phyloP scores from a whole-genome alignment of 2,888 invertebrate species.

The Salpingus planirostris region DNA sequence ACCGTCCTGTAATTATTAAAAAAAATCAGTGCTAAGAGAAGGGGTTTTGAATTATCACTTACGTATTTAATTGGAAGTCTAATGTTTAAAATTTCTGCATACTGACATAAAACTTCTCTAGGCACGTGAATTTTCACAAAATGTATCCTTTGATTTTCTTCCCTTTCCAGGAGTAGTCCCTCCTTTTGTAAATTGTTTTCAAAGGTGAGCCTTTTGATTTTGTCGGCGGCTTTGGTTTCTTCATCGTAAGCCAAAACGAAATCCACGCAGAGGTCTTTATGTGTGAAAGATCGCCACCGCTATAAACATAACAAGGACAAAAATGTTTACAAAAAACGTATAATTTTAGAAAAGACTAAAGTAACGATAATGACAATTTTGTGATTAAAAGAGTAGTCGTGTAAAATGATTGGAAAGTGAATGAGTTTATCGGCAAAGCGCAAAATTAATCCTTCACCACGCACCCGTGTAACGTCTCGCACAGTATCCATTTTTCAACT shows the following conservation, averaged over 20 bases:
- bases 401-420: too few relatives aligned
- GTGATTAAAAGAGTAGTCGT: too few relatives aligned
- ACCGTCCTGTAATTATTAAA: conserved; percentile 11
- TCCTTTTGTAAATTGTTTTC: conserved; percentile 53
- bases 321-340: conserved; percentile 2
- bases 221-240: conserved; percentile 33
- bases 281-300: conserved; percentile 47
- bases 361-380: too few relatives aligned
- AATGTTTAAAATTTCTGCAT: conserved; percentile 68
- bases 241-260: conserved; percentile 53
- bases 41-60: too few relatives aligned
- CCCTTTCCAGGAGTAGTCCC: conserved; percentile 53
- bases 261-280: conserved; percentile 48
- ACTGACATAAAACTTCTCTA: conserved; percentile 58
- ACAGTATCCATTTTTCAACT: too few relatives aligned
- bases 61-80: conserved; percentile 69
- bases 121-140: conserved; percentile 71
- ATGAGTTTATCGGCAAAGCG: too few relatives aligned
- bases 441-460: too few relatives aligned
- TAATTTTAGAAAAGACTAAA: conserved; percentile 4
- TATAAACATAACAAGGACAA: conserved; percentile 24
- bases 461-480: too few relatives aligned
- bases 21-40: too few relatives aligned
- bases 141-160: conserved; percentile 52
- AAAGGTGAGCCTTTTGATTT: conserved; percentile 47